Evolutionary conservation across 2,888 invertebrate species (phyloP), one percentile per base, ranked within the genome.

Genomic region (Andrena marginata): DNA sequence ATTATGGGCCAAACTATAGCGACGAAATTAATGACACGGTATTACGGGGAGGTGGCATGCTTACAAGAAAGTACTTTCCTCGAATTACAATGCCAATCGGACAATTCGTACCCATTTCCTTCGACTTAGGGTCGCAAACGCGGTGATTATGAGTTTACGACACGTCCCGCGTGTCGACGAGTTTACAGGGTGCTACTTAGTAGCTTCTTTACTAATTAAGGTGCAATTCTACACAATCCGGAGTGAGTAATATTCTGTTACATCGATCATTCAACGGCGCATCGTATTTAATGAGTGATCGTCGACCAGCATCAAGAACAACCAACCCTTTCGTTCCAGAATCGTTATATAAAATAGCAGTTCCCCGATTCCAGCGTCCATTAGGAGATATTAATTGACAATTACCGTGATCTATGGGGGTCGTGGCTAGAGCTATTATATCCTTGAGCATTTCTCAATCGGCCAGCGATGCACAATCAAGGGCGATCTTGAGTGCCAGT

Each of bases 1-100:
- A 85, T 86, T 85, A 86, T 33, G 69, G 73, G 77, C 80, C 80
- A 80, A 85, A 86, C 70, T 70, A 59, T 82, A 77, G 69, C 77
- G 65, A 80, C 68, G 65, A 80, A 80, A 85, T 85, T 85, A 85
- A 85, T 82, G 79, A 63, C 74, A 85, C 64, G 60, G 56, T 49
- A 80, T 75, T 77, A 63, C 63, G 42, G 23, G 69, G 71, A 42
- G 63, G 69, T 70, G 54, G 74, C 63, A 31, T 67, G 74, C 13
- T 35, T 29, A n/a, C 51, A 20, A 26, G 70, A 59, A 51, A 49
- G 8, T 56, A 48, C 54, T 76, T 64, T 72, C 26, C 35, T 67
- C 33, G 65, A 73, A 82, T 63, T 60, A 54, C 59, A 76, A 77
- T 51, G 49, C 64, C 67, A 23, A 72, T 81, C 56, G 7, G 35